phyloP scores from a whole-genome alignment of 1,140 invertebrate species.

The Tigriopus japonicus region DNA sequence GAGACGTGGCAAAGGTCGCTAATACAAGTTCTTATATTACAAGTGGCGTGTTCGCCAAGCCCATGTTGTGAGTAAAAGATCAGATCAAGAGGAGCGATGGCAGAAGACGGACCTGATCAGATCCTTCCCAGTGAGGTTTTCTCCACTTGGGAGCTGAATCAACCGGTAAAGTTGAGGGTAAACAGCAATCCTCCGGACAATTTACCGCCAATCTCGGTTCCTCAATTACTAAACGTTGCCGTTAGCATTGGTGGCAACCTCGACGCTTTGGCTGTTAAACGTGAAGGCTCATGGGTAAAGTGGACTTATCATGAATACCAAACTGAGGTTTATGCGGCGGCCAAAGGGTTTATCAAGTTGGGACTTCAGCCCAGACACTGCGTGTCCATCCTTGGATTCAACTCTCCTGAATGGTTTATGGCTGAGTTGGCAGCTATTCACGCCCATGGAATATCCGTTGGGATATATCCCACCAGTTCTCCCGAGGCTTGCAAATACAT shows the following conservation, averaged over 20 bases:
- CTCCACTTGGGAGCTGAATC: no score
- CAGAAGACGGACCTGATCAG: no score
- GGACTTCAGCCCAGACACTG: conserved; percentile 57
- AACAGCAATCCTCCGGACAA: no score
- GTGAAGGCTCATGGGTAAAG: conserved; percentile 17
- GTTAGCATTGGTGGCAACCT: conserved; percentile 38
- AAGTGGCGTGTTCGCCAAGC: no score
- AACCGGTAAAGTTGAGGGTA: no score
- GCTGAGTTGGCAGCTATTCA: conserved; percentile 69
- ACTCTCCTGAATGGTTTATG: conserved; percentile 76
- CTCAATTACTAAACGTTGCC: conserved; percentile 13
- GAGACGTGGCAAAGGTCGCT: no score
- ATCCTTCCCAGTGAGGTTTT: no score
- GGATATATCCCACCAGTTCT: neutral
- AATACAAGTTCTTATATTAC: no score
- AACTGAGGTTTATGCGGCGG: conserved; percentile 41
- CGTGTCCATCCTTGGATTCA: conserved; percentile 76
- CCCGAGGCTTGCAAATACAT: neutral
- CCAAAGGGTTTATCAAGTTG: conserved; percentile 67
- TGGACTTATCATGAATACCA: conserved; percentile 19
- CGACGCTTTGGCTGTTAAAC: conserved; percentile 20
- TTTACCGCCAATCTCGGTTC: no score
- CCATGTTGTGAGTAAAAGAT: no score
- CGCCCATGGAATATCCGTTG: conserved; percentile 29
- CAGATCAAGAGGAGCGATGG: no score